Percentiles rank a stretch among this genome's conserved stretches.
Evolutionary conservation across 1,140 invertebrate species (phyloP).

Genomic region (Chironomus striatipennis): DNA sequence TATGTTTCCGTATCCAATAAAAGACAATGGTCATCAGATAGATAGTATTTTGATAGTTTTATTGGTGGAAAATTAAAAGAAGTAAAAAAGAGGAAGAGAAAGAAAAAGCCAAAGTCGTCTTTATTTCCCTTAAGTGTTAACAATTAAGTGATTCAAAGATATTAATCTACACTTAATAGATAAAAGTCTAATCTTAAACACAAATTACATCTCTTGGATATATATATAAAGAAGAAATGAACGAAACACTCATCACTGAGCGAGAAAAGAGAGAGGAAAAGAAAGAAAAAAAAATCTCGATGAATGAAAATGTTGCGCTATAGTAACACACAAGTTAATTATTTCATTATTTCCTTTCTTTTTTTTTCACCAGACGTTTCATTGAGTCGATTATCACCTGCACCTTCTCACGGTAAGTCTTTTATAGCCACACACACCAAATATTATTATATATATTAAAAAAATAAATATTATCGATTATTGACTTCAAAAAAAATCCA

Average conservation of each 20-base stretch:
- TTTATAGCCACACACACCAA: neutral
- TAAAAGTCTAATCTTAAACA: constrained; percentile 10
- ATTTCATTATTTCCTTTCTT: constrained; percentile 5
- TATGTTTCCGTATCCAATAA: neutral
- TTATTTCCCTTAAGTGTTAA: neutral
- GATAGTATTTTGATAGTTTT: too few species aligned
- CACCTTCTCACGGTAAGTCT: constrained; percentile 17
- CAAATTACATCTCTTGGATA: neutral
- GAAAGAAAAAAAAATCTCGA: neutral
- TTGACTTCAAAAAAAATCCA: neutral
- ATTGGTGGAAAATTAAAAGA: neutral
- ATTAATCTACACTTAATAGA: neutral
- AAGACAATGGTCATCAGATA: too few species aligned
- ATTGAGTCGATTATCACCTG: constrained; percentile 16
- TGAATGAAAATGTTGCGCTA: constrained; percentile 5
- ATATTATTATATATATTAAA: neutral
- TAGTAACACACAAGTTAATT: constrained; percentile 14
- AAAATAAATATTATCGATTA: neutral
- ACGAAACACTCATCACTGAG: neutral
- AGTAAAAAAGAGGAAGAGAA: neutral
- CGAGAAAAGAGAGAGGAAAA: neutral
- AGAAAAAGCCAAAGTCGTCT: neutral
- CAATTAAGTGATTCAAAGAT: neutral
- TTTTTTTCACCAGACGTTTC: constrained; percentile 15
- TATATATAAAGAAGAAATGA: too few species aligned